Percentiles rank a stretch among this genome's conserved stretches.
Conservation (phyloP, 2,113 vertebrate genomes). For the Geococcyx californianus region DNA sequence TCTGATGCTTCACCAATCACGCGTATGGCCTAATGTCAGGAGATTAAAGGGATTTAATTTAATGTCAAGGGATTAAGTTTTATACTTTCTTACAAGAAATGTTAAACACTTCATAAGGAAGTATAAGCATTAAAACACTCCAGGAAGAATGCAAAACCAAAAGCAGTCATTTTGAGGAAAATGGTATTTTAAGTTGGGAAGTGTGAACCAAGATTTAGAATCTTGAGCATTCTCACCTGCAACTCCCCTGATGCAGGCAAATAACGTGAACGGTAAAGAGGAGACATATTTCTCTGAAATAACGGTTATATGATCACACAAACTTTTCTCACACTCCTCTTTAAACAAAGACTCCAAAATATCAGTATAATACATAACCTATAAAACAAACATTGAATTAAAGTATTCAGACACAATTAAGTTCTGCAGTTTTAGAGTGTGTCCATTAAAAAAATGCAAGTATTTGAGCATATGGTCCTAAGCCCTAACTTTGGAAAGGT, state of each 20-base stretch:
- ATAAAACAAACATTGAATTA: neutral
- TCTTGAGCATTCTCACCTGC: neutral
- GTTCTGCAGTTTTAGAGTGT: neutral
- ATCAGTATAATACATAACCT: neutral
- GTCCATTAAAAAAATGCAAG: neutral
- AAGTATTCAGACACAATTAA: neutral
- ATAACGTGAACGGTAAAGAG: neutral
- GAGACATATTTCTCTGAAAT: neutral
- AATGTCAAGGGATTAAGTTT: neutral
- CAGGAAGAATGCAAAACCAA: neutral
- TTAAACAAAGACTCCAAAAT: neutral
- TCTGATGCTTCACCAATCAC: neutral
- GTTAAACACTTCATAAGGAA: neutral
- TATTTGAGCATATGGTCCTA: neutral
- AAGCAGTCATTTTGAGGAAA: neutral
- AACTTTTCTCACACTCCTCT: neutral
- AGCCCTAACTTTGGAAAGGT: neutral
- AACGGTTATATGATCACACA: neutral
- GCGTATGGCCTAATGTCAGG: neutral
- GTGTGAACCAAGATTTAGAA: neutral
- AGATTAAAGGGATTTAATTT: slow-evolving; percentile 15
- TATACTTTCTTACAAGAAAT: neutral
- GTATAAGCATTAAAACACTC: neutral
- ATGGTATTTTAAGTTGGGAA: neutral
- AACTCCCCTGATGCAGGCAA: accelerated